A percentile compares a stretch with the other conserved stretches of the same genome.
These are phyloP conservation scores for Lithophane socia DNA, from an alignment of 2,888 invertebrate genomes.

Conservation along the genomic window DNA sequence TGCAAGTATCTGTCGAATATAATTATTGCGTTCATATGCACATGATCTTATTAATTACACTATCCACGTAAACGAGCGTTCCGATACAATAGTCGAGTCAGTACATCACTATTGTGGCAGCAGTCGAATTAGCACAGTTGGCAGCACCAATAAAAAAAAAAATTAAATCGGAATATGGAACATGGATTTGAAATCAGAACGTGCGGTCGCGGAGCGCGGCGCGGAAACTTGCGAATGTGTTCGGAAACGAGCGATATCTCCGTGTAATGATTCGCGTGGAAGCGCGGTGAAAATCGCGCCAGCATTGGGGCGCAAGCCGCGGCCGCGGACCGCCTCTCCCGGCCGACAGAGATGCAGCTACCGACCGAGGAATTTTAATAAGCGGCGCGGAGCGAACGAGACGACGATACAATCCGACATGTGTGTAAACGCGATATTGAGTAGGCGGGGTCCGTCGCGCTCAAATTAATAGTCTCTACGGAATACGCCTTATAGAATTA, in stretches of 20 bases:
- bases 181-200: constrained; percentile 67
- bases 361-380: constrained; percentile 89
- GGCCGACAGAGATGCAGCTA: constrained; percentile 87
- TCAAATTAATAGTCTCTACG: constrained; percentile 88
- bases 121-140: constrained; percentile 74
- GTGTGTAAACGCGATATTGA: constrained; percentile 89
- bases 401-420: constrained; percentile 86
- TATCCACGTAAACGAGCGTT: constrained; percentile 68
- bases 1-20: constrained; percentile 50
- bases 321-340: constrained; percentile 82
- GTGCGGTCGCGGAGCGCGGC: constrained; percentile 64
- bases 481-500: constrained; percentile 87
- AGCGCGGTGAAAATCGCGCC: constrained; percentile 88
- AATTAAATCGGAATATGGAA: constrained; percentile 54
- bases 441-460: constrained; percentile 90
- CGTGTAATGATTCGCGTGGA: constrained; percentile 87
- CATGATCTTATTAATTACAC: constrained; percentile 72
- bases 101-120: constrained; percentile 72
- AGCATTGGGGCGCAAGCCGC: constrained; percentile 86
- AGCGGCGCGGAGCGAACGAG: constrained; percentile 88
- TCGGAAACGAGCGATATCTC: constrained; percentile 76
- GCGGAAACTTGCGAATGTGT: constrained; percentile 75
- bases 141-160: constrained; percentile 66
- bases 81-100: constrained; percentile 60
- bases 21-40: constrained; percentile 59